Evolutionary conservation across 2,888 invertebrate genomes (phyloP).

Genomic region (Bombyx huttoni): DNA sequence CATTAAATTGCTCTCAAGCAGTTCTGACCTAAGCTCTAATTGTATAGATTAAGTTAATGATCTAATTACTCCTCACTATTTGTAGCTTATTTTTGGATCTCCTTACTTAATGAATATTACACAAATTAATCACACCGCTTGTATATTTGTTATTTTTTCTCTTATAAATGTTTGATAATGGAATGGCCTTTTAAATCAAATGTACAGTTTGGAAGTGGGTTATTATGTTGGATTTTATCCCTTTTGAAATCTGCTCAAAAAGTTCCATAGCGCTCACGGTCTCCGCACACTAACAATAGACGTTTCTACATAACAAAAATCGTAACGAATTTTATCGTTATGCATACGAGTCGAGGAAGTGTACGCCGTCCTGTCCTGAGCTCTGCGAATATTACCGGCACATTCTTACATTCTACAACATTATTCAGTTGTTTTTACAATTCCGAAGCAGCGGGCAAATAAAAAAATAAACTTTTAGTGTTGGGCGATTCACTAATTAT

Average conservation of each 20-base stretch:
- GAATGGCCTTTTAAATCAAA: too few relatives aligned
- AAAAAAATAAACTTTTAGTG: too few relatives aligned
- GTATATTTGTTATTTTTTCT: too few relatives aligned
- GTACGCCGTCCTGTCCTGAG: background rate
- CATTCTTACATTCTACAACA: background rate
- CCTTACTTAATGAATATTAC: too few relatives aligned
- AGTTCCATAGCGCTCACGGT: background rate
- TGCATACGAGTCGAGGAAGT: slow-evolving; percentile 28
- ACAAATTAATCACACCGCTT: too few relatives aligned
- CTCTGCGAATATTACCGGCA: background rate
- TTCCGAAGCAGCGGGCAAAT: background rate
- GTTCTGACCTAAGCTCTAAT: too few relatives aligned
- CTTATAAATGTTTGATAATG: too few relatives aligned
- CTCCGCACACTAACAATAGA: slow-evolving; percentile 3
- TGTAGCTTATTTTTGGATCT: too few relatives aligned
- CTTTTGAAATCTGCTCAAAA: background rate
- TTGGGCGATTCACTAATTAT: too few relatives aligned
- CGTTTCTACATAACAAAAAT: slow-evolving; percentile 16
- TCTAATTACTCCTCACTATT: too few relatives aligned
- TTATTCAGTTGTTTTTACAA: background rate
- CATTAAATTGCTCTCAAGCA: too few relatives aligned
- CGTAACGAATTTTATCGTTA: slow-evolving; percentile 31
- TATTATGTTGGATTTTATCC: background rate
- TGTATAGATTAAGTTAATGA: too few relatives aligned
- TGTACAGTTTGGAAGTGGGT: background rate